phyloP scores from a whole-genome alignment of 2,113 vertebrate species.

The Dicerorhinus sumatrensis region DNA sequence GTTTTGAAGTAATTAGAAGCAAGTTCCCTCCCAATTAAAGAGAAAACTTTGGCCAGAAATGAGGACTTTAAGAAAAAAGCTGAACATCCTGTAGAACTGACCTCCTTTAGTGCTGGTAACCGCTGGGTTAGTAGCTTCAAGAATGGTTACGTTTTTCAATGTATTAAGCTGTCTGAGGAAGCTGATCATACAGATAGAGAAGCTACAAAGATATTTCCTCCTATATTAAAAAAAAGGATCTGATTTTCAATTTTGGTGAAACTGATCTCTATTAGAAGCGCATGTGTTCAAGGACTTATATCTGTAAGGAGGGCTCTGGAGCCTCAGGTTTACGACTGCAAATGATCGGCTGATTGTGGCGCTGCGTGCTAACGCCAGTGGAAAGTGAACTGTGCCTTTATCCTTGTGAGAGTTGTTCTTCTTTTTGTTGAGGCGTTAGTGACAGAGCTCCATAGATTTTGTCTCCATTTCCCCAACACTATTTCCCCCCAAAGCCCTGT shows the following conservation, averaged over 20 bases:
- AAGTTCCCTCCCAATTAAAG: background rate
- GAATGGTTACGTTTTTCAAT: background rate
- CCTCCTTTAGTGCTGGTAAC: background rate
- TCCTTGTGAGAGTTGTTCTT: background rate
- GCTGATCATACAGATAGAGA: background rate
- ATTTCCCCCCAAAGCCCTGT: background rate
- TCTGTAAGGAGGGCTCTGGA: background rate
- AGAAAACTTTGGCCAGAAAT: background rate
- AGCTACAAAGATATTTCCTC: background rate
- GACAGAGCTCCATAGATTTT: background rate
- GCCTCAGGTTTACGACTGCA: background rate
- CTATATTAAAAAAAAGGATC: background rate
- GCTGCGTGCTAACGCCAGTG: background rate
- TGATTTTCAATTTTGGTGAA: background rate
- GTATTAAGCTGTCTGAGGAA: background rate
- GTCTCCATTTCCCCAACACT: background rate
- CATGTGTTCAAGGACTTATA: background rate
- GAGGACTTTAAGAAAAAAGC: background rate
- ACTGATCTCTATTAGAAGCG: background rate
- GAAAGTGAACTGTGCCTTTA: background rate
- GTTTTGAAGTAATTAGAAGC: constrained; percentile 36
- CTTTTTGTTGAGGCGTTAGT: background rate
- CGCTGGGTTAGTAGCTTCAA: background rate
- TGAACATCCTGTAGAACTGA: background rate
- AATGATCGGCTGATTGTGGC: background rate